Base-by-base conservation (phyloP, 2,113 vertebrate species). In the Phaethornis superciliosus region DNA sequence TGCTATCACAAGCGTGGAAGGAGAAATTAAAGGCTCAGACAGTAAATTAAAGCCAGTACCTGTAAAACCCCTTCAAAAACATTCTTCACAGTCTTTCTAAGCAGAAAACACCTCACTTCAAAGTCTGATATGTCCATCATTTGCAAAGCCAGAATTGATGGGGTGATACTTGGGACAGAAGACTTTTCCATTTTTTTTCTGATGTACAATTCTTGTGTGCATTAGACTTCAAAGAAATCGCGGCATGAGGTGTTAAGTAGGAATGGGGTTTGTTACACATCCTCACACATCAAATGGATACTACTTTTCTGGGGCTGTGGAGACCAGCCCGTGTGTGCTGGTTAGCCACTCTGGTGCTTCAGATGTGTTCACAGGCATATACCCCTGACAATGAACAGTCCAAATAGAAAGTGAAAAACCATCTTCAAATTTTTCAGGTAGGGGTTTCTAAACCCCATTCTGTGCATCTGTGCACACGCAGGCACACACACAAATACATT, bases 111-210 rank as follows among this genome's bases (percentile, higher is more conserved):
- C 60, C 58, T 91, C 79, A 71, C 56, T 93, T 94, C 69, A 90
- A 91, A 95, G 82, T 93, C 63, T 87, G 70, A 94, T 81, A 75
- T 35, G 64, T 68, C 85, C 72, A 80, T 89, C 82, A 86, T 77
- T 85, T 85, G 56, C 60, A 88, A 68, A 89, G 30, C n/a, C 52
- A 81, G 85, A 93, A 93, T 89, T 95, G 84, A 95, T 88, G 87
- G 79, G 64, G 89, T 95, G 82, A 79, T 93, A 60, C 24, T 28
- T 56, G 32, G 76, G 76, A 75, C 18, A 69, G 85, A 91, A 35
- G 69, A 56, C 71, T 81, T 95, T 81, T 62, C 65, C 49, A 20
- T 59, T 91, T 89, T 72, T 72, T 64, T 83, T 69, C 65, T 84
- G 62, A 59, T 10, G 1, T 83, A 55, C 58, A 81, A 22, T 65